A percentile compares a stretch with the other conserved stretches of the same genome.
These are phyloP conservation scores for Rhipidura dahli DNA, from an alignment of 2,113 vertebrate genomes.

Conservation along the genomic window DNA sequence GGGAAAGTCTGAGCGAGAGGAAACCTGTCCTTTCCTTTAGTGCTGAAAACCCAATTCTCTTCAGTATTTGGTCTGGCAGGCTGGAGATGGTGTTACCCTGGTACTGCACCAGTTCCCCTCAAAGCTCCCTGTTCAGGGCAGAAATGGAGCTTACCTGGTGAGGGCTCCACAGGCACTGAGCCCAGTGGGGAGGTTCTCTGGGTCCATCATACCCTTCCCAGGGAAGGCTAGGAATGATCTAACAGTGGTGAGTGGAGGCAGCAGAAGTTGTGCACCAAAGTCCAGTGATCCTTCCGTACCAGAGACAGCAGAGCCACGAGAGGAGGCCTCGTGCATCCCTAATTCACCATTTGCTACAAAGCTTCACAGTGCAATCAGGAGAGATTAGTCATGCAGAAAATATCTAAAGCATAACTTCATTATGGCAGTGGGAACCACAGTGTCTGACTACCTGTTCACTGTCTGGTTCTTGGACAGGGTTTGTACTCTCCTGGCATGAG, in stretches of 20 bases:
- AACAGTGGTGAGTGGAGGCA: accelerated
- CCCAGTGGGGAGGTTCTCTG: not conserved
- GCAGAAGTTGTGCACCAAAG: not conserved
- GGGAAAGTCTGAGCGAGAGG: accelerated
- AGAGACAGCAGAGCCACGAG: not conserved
- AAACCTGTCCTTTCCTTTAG: not conserved
- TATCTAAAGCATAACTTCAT: not conserved
- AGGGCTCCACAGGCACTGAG: not conserved
- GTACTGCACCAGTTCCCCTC: not conserved
- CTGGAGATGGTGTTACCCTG: not conserved
- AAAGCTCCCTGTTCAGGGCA: not conserved
- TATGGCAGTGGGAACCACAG: not conserved
- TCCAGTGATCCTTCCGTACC: not conserved
- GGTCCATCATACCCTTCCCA: accelerated
- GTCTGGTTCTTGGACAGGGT: not conserved
- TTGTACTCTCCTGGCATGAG: not conserved
- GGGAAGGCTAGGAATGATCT: accelerated
- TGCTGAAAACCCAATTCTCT: not conserved
- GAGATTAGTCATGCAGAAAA: constrained; percentile 7
- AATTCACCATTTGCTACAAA: not conserved
- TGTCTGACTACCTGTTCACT: not conserved
- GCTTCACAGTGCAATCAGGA: not conserved
- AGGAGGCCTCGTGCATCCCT: not conserved
- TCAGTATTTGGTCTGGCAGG: not conserved
- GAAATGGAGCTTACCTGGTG: not conserved